phyloP scores from a whole-genome alignment of 2,888 invertebrate species.

The Sarcophaga variegata region DNA sequence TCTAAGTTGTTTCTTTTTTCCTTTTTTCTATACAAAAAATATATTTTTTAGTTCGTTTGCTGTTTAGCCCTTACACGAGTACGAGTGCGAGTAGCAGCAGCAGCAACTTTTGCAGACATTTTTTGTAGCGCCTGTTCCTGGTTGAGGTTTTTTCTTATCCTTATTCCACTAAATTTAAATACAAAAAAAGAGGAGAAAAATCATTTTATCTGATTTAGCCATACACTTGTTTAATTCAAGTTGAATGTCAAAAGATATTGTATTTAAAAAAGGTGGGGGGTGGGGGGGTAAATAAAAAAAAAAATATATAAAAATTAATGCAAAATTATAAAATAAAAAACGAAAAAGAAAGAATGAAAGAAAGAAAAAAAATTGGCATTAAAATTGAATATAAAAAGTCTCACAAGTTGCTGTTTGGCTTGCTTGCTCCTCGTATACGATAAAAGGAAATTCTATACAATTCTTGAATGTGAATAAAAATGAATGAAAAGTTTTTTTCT shows the following conservation, averaged over 20 bases:
- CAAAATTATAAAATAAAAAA: conserved; percentile 28
- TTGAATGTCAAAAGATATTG: conserved; percentile 17
- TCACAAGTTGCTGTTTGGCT: too few relatives aligned
- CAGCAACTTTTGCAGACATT: neutral
- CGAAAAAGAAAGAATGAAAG: conserved; percentile 6
- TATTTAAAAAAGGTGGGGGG: neutral
- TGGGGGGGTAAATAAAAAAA: neutral
- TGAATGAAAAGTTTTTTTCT: conserved; percentile 39
- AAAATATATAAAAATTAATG: conserved; percentile 27
- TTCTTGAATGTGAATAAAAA: conserved; percentile 37
- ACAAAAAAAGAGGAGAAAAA: neutral
- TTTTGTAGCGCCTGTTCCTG: neutral
- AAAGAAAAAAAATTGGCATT: too few relatives aligned
- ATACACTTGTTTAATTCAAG: conserved; percentile 55
- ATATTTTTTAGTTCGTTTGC: too few relatives aligned
- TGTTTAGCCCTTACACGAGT: too few relatives aligned
- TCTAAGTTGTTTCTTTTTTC: too few relatives aligned
- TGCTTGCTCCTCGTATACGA: too few relatives aligned
- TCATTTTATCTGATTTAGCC: conserved; percentile 43
- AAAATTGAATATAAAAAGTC: too few relatives aligned
- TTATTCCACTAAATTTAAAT: conserved; percentile 40
- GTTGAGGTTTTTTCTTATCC: too few relatives aligned
- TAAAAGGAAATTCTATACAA: conserved; percentile 9
- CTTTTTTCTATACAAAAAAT: too few relatives aligned
- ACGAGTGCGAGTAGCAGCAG: too few relatives aligned